These are phyloP conservation scores for Oreochromis mossambicus DNA, from an alignment of 2,797 vertebrate genomes.

Conservation along the genomic window DNA sequence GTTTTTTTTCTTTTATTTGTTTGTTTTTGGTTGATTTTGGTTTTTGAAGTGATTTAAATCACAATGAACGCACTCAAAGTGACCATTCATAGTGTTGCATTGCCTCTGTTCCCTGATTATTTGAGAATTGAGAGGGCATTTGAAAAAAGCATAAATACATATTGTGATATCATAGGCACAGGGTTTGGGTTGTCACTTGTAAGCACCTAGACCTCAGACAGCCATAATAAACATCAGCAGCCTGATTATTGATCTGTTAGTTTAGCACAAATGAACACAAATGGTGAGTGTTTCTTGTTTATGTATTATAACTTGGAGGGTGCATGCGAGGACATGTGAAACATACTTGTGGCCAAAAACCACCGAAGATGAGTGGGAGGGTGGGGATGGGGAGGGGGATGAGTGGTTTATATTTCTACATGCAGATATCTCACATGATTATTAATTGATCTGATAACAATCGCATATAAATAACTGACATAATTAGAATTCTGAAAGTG, in stretches of 20 bases:
- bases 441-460: neutral
- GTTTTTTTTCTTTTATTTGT: neutral
- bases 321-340: neutral
- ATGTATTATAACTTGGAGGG: neutral
- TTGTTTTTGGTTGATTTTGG: neutral
- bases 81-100: neutral
- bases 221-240: neutral
- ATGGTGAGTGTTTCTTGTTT: neutral
- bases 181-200: neutral
- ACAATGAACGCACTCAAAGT: neutral
- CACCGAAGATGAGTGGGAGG: neutral
- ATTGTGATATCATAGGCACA: rapidly evolving
- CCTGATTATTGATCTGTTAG: neutral
- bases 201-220: neutral
- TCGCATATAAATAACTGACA: rapidly evolving
- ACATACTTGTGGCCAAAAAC: neutral
- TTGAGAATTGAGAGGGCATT: neutral
- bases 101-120: neutral
- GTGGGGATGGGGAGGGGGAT: neutral
- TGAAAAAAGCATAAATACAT: neutral
- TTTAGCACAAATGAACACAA: neutral
- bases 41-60: neutral
- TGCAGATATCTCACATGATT: neutral
- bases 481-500: neutral
- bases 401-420: neutral